These are phyloP conservation scores for Entelurus aequoreus DNA, from an alignment of 2,113 vertebrate species.

Conservation along the genomic window DNA sequence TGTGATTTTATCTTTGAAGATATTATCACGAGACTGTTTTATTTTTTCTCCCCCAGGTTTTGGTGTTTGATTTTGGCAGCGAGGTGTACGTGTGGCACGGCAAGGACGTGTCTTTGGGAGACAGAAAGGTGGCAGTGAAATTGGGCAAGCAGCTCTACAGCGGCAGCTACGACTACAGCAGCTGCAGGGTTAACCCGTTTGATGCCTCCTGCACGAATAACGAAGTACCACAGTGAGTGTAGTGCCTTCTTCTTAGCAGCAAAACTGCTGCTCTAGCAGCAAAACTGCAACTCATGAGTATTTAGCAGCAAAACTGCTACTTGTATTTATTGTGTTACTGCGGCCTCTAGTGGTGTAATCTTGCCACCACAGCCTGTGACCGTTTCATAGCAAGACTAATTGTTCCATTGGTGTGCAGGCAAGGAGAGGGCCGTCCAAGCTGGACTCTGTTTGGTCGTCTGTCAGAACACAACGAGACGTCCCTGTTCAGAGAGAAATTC, in stretches of 20 bases:
- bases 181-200: slow-evolving; percentile 72
- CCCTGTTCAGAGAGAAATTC: slow-evolving; percentile 79
- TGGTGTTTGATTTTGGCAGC: slow-evolving; percentile 78
- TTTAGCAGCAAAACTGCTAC: background rate
- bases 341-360: slow-evolving; percentile 33
- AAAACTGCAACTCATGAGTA: too few species aligned
- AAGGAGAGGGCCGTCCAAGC: slow-evolving; percentile 69
- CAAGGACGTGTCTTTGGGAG: slow-evolving; percentile 72
- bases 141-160: slow-evolving; percentile 74
- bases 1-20: too few species aligned
- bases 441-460: slow-evolving; percentile 76
- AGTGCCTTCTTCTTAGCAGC: background rate
- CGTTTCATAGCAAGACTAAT: background rate
- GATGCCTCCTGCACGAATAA: slow-evolving; percentile 58
- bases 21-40: background rate
- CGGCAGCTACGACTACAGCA: slow-evolving; percentile 72
- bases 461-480: slow-evolving; percentile 78
- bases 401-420: slow-evolving; percentile 34
- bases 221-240: slow-evolving; percentile 65
- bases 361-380: slow-evolving; percentile 9
- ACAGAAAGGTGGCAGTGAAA: slow-evolving; percentile 75
- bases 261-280: background rate
- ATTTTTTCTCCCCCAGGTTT: slow-evolving; percentile 49
- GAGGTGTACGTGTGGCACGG: slow-evolving; percentile 79
- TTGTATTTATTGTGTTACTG: slow-evolving; percentile 15